Evolutionary conservation across 2,797 vertebrate species (phyloP), one percentile per base, ranked within the genome.

Genomic region (Amblyopsis hoosieri): DNA sequence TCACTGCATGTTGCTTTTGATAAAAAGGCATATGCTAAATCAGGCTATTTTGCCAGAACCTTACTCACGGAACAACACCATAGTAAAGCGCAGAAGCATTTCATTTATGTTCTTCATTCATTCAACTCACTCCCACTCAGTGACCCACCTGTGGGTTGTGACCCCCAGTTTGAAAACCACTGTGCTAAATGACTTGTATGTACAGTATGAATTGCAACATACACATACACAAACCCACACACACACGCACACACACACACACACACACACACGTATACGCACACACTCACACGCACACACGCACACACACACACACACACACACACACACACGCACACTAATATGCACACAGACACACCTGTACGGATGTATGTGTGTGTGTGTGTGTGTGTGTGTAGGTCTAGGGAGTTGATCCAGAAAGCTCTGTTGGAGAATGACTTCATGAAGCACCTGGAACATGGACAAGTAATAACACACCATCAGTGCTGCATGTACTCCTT

Each of bases 391-490:
- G 0, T 67, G 3, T 55, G 9, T 54, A 93, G 91, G 74, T 92
- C 91, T 11, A 85, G 77, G 4, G 86, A 90, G 62, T 67, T 92
- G 81, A 93, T 93, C 76, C 89, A 90, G 49, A 85, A 72, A 12
- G 92, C 92, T 29, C 80, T 93, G 1, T 76, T 93, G 80, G 88
- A 90, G 73, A 93, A 93, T 2, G 92, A 93, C 74, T 93, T 93
- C 74, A 92, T 93, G 92, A 92, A 92, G 62, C 91, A 91, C 3
- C 80, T 93, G 70, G 91, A 87, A 15, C 85, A 84, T 3, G 79
- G 70, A 0, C 85, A 87, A 75, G 87, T 89, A 56, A 62, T 0
- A 5, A 4, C 33, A 50, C 19, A 59, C 3, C n/a, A 17, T 48
- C 13, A n/a, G n/a, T n/a, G 3, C 2, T 14, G 49, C 33, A 12